A percentile compares a stretch with the other conserved stretches of the same genome.
phyloP scores from a whole-genome alignment of 2,888 invertebrate species.

The Thyatira batis region DNA sequence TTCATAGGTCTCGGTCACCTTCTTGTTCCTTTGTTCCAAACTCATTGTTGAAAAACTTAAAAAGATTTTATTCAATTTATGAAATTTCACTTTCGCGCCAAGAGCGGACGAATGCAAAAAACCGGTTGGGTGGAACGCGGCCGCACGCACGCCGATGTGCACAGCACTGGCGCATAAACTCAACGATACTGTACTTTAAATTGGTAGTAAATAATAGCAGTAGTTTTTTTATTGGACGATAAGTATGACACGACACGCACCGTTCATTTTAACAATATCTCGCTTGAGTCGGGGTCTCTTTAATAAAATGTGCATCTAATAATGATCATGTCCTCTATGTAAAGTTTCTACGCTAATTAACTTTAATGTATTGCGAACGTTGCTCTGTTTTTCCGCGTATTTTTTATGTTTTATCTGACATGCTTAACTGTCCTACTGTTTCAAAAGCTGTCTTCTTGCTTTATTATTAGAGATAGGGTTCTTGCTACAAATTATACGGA shows the following conservation, averaged over 20 bases:
- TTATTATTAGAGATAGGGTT: neutral
- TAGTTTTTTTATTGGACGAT: conserved; percentile 34
- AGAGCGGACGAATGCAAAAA: conserved; percentile 38
- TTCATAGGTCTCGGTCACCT: conserved; percentile 71
- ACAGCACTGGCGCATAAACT: conserved; percentile 52
- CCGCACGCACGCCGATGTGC: conserved; percentile 53
- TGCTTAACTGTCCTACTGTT: no score
- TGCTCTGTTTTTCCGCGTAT: no score
- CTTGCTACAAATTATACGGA: neutral
- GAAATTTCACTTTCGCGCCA: conserved; percentile 59
- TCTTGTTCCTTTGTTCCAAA: conserved; percentile 70
- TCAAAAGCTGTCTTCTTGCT: no score
- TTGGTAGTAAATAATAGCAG: conserved; percentile 41
- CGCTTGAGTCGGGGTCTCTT: neutral
- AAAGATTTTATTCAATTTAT: conserved; percentile 28
- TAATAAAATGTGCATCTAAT: neutral
- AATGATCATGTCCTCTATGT: conserved; percentile 14
- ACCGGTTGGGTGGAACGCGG: conserved; percentile 42
- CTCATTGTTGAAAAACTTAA: conserved; percentile 60
- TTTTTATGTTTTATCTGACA: no score
- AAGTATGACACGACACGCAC: conserved; percentile 27
- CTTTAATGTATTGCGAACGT: no score
- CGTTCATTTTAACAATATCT: conserved; percentile 2
- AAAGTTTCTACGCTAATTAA: no score
- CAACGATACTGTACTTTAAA: conserved; percentile 49